Percentiles rank a stretch among this genome's conserved stretches.
Evolutionary conservation across 2,113 vertebrate genomes (phyloP).

Genomic region (Oenanthe oenanthe): DNA sequence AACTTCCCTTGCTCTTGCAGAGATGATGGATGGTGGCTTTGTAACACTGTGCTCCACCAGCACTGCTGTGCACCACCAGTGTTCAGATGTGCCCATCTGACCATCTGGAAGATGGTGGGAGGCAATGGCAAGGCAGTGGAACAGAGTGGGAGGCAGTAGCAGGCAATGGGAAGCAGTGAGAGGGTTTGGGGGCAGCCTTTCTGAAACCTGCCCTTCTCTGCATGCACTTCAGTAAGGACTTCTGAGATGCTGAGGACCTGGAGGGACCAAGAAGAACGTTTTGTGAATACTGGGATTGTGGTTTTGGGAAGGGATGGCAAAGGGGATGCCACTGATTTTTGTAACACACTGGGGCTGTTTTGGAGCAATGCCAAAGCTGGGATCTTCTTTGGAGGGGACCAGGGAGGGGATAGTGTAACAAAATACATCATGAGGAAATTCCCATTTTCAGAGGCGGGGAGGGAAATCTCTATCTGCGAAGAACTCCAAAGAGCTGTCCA

Average conservation of each 20-base stretch:
- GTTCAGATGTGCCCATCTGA: neutral
- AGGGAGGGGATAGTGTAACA: neutral
- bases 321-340: fast-evolving
- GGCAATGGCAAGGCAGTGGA: neutral
- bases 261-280: neutral
- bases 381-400: neutral
- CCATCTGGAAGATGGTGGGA: neutral
- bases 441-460: neutral
- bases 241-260: neutral
- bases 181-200: neutral
- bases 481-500: neutral
- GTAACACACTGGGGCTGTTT: fast-evolving
- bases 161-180: neutral
- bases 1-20: neutral
- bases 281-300: neutral
- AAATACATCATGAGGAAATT: neutral
- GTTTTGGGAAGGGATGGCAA: neutral
- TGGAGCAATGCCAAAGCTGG: fast-evolving
- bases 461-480: neutral
- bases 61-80: neutral
- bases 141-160: neutral
- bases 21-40: too few species aligned
- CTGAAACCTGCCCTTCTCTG: neutral
- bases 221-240: neutral
- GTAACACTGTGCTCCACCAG: neutral